phyloP scores from a whole-genome alignment of 1,140 invertebrate species.

The Musca domestica region DNA sequence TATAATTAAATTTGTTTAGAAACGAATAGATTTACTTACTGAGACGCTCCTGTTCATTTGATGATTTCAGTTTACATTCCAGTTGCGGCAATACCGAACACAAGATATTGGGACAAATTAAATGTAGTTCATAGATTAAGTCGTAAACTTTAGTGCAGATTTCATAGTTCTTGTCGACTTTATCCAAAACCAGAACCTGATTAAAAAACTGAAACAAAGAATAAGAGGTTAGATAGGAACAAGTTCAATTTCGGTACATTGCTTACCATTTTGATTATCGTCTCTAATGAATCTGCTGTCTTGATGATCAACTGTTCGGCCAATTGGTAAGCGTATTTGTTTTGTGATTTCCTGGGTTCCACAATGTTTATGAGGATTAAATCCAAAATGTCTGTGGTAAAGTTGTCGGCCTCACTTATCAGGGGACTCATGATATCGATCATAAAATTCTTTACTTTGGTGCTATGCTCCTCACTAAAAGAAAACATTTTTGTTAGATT shows the following conservation, averaged over 20 bases:
- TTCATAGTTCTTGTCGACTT: slow-evolving; percentile 76
- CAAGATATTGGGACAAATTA: slow-evolving; percentile 86
- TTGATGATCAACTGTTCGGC: slow-evolving; percentile 90
- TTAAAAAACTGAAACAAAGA: slow-evolving; percentile 89
- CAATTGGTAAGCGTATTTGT: slow-evolving; percentile 85
- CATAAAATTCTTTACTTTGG: slow-evolving; percentile 95
- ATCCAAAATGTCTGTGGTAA: slow-evolving; percentile 90
- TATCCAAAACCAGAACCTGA: slow-evolving; percentile 88
- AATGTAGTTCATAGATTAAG: slow-evolving; percentile 94
- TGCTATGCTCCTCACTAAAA: slow-evolving; percentile 88
- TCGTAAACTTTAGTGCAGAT: slow-evolving; percentile 90
- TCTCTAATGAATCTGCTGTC: slow-evolving; percentile 87
- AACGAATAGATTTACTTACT: slow-evolving; percentile 48
- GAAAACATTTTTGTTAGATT: no score
- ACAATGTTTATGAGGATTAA: slow-evolving; percentile 93
- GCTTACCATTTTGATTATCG: slow-evolving; percentile 89
- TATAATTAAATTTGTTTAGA: no score
- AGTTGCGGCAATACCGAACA: slow-evolving; percentile 88
- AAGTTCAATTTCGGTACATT: no score
- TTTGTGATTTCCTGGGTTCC: slow-evolving; percentile 89
- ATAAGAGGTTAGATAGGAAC: slow-evolving; percentile 28
- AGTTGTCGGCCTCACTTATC: slow-evolving; percentile 92
- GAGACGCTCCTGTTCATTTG: slow-evolving; percentile 80
- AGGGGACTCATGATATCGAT: slow-evolving; percentile 90
- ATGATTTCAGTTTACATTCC: slow-evolving; percentile 89